Base-by-base conservation (phyloP, 2,797 vertebrate genomes). In the Sebastes ruberrimus region DNA sequence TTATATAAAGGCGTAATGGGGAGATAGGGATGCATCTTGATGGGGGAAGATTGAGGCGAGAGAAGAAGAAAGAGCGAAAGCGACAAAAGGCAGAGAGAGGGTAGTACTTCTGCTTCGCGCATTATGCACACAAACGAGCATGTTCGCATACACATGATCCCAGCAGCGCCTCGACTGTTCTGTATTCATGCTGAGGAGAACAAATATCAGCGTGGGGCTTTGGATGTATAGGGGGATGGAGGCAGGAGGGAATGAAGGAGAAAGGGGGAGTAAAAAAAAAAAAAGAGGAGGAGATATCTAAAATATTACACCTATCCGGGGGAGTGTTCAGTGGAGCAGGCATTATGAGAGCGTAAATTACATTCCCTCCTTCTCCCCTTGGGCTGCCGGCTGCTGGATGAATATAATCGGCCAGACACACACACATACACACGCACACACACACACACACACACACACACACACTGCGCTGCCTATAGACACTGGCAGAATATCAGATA, bases 301-400 rank as follows among this genome's bases (percentile, higher is more conserved):
- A 92, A 90, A 92, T 91, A 94, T 94, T 93, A 89, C 87, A 92
- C 89, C 84, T 87, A 88, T 85, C 84, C 38, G 65, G 80, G 86
- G 85, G 87, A 88, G 89, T 89, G 87, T 87, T 90, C 90, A 87
- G 88, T 78, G 71, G 82, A 92, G 87, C 85, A 88, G 84, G 89
- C 92, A 89, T 95, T 93, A 94, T 94, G 88, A 94, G 85, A 87
- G 88, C 82, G 79, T 92, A 93, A 94, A 95, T 94, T 93, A 91
- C 89, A 92, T 92, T 90, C 89, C 86, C 83, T 91, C 89, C 87
- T 74, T 87, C 79, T 89, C 87, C 88, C 89, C 73, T 85, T 77
- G 83, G 88, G 88, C 86, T 83, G 86, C 81, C 20, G 80, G 84
- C 86, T 88, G 76, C 82, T 78, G 85, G 88, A 86, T 90, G 89